Conservation (phyloP, 2,888 invertebrate species). For the Phyllotreta cruciferae region DNA sequence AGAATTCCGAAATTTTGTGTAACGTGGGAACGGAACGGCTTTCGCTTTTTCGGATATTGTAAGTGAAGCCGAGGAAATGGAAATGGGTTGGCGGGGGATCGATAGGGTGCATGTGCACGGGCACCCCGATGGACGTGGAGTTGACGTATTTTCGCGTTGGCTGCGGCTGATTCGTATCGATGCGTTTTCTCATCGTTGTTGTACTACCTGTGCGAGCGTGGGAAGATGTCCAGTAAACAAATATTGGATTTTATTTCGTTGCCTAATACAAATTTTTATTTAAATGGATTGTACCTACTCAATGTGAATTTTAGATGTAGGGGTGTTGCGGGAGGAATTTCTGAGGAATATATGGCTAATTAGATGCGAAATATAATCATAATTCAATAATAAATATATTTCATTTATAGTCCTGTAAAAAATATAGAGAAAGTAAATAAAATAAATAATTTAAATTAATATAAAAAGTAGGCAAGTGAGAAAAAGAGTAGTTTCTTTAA, state of each 20-base stretch:
- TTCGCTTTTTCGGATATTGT: conserved; percentile 1
- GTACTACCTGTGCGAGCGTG: conserved; percentile 34
- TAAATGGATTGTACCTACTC: too few relatives aligned
- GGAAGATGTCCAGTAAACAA: conserved; percentile 29
- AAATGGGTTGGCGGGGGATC: conserved; percentile 40
- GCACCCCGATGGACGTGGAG: conserved; percentile 25
- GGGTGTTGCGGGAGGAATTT: background rate
- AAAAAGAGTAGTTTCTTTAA: too few relatives aligned
- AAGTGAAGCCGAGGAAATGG: conserved; percentile 36
- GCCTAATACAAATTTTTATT: too few relatives aligned
- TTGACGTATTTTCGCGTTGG: conserved; percentile 35
- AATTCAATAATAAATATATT: too few relatives aligned
- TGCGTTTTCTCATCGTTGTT: conserved; percentile 22
- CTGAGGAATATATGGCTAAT: too few relatives aligned
- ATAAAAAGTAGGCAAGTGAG: too few relatives aligned
- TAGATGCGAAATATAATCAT: too few relatives aligned
- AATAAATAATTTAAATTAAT: too few relatives aligned
- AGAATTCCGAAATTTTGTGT: conserved; percentile 42
- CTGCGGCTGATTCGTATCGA: conserved; percentile 42
- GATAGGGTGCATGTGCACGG: conserved; percentile 26
- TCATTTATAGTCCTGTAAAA: too few relatives aligned
- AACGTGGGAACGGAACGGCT: conserved; percentile 43
- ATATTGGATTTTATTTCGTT: too few relatives aligned
- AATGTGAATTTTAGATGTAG: background rate
- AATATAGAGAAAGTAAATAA: too few relatives aligned